Evolutionary conservation across 1,140 invertebrate species (phyloP).

Genomic region (Drosophila busckii): DNA sequence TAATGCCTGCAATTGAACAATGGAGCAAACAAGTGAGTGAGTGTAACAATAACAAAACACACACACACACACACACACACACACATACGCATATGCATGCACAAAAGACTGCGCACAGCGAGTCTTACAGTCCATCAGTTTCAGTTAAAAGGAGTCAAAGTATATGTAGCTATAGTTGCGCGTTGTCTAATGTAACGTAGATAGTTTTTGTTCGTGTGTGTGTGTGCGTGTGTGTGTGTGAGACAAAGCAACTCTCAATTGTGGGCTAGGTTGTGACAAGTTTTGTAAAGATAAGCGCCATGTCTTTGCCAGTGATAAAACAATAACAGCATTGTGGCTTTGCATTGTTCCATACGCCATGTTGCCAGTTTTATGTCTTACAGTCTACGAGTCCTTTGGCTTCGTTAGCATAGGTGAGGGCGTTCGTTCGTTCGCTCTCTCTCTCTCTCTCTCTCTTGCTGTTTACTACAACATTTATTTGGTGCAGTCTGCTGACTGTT

Average conservation of each 20-base stretch:
- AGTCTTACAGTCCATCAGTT: no score
- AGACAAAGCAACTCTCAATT: constrained; percentile 3
- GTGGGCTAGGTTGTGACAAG: constrained; percentile 27
- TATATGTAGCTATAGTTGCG: no score
- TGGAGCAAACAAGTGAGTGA: constrained; percentile 25
- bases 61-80: neutral
- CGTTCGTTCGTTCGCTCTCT: constrained; percentile 26
- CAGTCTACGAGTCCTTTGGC: constrained; percentile 8
- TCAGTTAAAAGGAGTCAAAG: no score
- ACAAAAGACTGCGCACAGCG: neutral
- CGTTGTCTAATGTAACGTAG: constrained; percentile 15
- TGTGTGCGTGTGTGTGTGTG: neutral
- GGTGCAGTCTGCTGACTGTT: constrained; percentile 51
- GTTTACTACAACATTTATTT: constrained; percentile 71
- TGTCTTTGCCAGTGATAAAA: constrained; percentile 47
- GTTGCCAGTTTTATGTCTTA: constrained; percentile 40
- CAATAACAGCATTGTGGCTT: constrained; percentile 68
- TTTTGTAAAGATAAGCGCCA: constrained; percentile 34
- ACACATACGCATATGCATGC: neutral
- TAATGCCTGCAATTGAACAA: constrained; percentile 87
- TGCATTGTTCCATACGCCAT: constrained; percentile 71
- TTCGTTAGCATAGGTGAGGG: constrained; percentile 42
- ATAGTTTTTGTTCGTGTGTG: constrained; percentile 7
- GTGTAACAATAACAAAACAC: no score
- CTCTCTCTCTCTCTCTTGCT: constrained; percentile 29